Base-by-base conservation (phyloP, 1,140 invertebrate genomes). In the Tetraneura akinire region DNA sequence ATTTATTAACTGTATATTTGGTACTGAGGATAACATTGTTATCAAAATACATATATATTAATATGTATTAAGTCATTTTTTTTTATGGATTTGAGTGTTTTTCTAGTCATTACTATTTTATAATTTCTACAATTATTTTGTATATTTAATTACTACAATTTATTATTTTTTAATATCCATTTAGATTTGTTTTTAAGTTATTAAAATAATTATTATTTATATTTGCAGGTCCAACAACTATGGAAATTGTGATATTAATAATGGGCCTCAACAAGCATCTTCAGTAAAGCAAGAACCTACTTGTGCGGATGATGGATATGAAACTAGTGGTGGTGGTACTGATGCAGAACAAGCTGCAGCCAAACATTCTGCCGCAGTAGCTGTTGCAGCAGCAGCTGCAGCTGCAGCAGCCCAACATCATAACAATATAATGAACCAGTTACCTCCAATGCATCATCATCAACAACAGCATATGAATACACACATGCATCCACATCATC, bases 401-500 rank as follows among this genome's bases (percentile, higher is more conserved):
- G 70, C 70, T 3, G 70, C 70, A 32, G 51, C 51, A 60, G 68
- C 81, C 4, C 80, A 80, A 14, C 82, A 80, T 55, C 81, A 71
- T 42, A 78, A 81, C 23, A 68, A 71, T 23, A 78, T 73, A n/a
- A 68, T 66, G 66, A 81, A 62, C 21, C 66, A 80, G 11, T 37
- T 60, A 51, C 73, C 73, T 21, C 81, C 80, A 5, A 80, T 81
- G 47, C 81, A 74, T 26, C 80, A 81, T 37, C 82, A 82, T 26
- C 81, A 74, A n/a, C 80, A 81, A 42, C 57, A 68, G 23, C 80
- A 76, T 49, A 37, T 76, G 37, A 45, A 62, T 29, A 45, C 60
- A 47, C 80, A 80, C 21, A 70, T 71, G 42, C 82, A 81, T 53
- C 47, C 42, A n/a, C 81, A 81, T 76, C 86, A 86, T 80, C 83